Evolutionary conservation across 2,888 invertebrate species (phyloP), one percentile per base, ranked within the genome.

Genomic region (Mythimna lalbum): DNA sequence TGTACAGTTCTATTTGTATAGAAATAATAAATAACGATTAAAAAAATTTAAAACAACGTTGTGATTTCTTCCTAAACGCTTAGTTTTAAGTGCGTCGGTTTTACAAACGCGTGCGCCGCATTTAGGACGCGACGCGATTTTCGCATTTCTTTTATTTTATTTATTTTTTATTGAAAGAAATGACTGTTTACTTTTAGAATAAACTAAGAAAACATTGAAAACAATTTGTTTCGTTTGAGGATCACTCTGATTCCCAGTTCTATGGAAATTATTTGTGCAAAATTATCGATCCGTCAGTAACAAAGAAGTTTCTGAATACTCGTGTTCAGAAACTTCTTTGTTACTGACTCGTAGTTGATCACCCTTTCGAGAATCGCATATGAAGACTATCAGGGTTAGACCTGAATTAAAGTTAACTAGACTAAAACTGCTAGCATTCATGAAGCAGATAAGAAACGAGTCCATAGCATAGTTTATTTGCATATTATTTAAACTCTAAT

Each of bases 1-100:
- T 96, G 96, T 96, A 96, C 96, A 96, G 96, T 96, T 95, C 95
- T 96, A 96, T 96, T 96, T 96, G 96, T 96, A 96, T 96, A 96
- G 96, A 96, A 96, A 95, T 96, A 96, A 96, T 95, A 94, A 96
- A 96, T 95, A 96, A 96, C 91, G 94, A 96, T 96, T 95, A 91
- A 94, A 96, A 93, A 95, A 93, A 92, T 90, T 93, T 90, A 91
- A 94, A 93, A 94, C 89, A 90, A 94, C 92, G 93, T 95, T 95
- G 95, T 96, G 95, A 95, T 95, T 95, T 95, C 92, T 91, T 94
- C 92, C 92, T 91, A 83, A 87, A 84, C 84, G 92, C 87, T 92
- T 92, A 93, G 93, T 83, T 90, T 83, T 93, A 91, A 91, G 92
- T 90, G 89, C 86, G 90, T 86, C 88, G 88, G 85, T 89, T 83